Evolutionary conservation across 2,888 invertebrate genomes (phyloP).

Genomic region (Hirtodrosophila histrioides): DNA sequence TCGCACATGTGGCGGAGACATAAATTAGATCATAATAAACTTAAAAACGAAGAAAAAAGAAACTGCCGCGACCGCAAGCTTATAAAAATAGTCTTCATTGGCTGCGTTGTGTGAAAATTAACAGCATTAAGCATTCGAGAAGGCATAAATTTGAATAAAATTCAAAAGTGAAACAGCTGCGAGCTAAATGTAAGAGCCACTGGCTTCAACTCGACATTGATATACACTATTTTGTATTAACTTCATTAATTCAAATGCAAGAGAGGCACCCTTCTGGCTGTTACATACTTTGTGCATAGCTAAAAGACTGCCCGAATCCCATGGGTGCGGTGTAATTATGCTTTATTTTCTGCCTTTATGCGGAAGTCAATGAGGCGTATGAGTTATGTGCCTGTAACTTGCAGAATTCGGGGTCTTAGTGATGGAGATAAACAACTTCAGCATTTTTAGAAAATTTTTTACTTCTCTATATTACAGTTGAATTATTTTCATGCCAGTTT

Average conservation of each 20-base stretch:
- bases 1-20: slow-evolving; percentile 47
- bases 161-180: slow-evolving; percentile 54
- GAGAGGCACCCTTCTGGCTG: not conserved
- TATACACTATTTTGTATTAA: slow-evolving; percentile 18
- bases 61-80: slow-evolving; percentile 42
- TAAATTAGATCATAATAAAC: slow-evolving; percentile 70
- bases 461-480: not conserved
- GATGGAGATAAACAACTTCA: not conserved
- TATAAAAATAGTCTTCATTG: slow-evolving; percentile 65
- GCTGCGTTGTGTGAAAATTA: slow-evolving; percentile 53
- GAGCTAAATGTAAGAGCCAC: not conserved
- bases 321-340: not conserved
- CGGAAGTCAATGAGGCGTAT: slow-evolving; percentile 20
- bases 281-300: not conserved
- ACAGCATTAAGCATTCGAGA: slow-evolving; percentile 51
- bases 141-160: slow-evolving; percentile 62
- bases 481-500: slow-evolving; percentile 1
- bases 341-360: slow-evolving; percentile 8
- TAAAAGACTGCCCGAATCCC: not conserved
- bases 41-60: slow-evolving; percentile 34
- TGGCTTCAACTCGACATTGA: not conserved
- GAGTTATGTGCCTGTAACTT: slow-evolving; percentile 12
- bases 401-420: not conserved
- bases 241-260: too few relatives aligned
- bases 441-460: slow-evolving; percentile 1